Evolutionary conservation across 2,113 vertebrate genomes (phyloP), one percentile per base, ranked within the genome.

Genomic region (Sander lucioperca): DNA sequence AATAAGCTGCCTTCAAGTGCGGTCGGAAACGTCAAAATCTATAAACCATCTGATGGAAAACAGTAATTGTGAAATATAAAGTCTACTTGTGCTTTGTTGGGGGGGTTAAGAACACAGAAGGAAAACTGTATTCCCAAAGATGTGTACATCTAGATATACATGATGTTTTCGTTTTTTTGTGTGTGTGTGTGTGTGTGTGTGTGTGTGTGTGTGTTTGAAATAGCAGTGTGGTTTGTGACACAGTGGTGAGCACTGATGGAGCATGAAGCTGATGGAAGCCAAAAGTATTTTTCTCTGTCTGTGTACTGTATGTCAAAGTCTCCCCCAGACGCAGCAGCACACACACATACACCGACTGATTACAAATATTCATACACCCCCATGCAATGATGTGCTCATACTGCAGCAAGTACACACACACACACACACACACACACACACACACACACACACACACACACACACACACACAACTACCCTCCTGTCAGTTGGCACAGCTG

Each of bases 401-500:
- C 21, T 72, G 48, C 65, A 45, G 47, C 47, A 76, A 57, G 16
- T 30, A 47, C n/a, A 69, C 53, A 51, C n/a, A 57, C 54, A 27
- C 1, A 7, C 9, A n/a, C 36, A 27, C 19, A 39, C 59, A 71
- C 30, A 43, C 9, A 45, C 39, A 30, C 19, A 39, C 19, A 8
- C 74, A 48, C 16, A 39, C 21, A 39, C 59, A 71, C 30, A 43
- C 9, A 45, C 39, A 30, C 19, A 39, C 19, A 8, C 74, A 48
- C 16, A 39, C 59, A 71, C 30, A 43, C 8, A 39, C 43, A 18
- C 63, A 76, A 21, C 64, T 51, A 63, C 25, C 68, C 82, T 88
- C 80, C 89, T 89, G 90, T 92, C 91, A 93, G 90, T 83, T 77
- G 85, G 82, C 58, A 64, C 78, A 77, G 83, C 78, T 89, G 91